Conservation (phyloP, 2,888 invertebrate species). For the Merodon equestris region DNA sequence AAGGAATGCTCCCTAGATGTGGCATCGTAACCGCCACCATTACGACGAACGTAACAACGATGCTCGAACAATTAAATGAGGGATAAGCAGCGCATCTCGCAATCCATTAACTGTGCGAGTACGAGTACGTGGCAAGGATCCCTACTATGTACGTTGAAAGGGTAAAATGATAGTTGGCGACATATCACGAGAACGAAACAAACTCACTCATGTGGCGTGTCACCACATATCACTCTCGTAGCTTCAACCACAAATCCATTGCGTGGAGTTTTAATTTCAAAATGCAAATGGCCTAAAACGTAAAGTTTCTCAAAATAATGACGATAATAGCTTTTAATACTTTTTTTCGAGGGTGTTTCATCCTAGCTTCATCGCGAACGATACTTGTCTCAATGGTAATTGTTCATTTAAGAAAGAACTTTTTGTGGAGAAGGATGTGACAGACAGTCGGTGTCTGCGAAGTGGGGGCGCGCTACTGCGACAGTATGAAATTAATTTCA, state of each 20-base stretch:
- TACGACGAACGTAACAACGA: constrained; percentile 14
- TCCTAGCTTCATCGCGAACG: constrained; percentile 1
- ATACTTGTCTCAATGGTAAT: constrained; percentile 59
- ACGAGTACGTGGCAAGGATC: constrained; percentile 14
- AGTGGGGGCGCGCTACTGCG: constrained; percentile 15
- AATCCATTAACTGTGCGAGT: constrained; percentile 47
- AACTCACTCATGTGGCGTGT: neutral
- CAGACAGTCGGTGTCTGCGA: constrained; percentile 2
- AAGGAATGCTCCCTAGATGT: constrained; percentile 2
- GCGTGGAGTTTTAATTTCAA: constrained; percentile 54
- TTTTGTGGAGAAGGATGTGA: constrained; percentile 31
- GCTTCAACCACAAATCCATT: constrained; percentile 14
- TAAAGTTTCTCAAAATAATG: constrained; percentile 49
- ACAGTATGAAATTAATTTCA: constrained; percentile 60
- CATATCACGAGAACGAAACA: too few species aligned
- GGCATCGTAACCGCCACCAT: neutral
- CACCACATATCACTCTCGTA: constrained; percentile 13
- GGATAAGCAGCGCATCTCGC: constrained; percentile 51
- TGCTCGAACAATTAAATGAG: constrained; percentile 41
- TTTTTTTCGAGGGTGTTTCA: neutral
- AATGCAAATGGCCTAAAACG: constrained; percentile 56
- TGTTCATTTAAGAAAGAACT: constrained; percentile 60
- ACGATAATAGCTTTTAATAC: constrained; percentile 49
- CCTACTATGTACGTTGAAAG: constrained; percentile 1
- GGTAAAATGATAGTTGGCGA: constrained; percentile 28